Evolutionary conservation across 2,113 vertebrate genomes (phyloP).

Genomic region (Albula glossodonta): DNA sequence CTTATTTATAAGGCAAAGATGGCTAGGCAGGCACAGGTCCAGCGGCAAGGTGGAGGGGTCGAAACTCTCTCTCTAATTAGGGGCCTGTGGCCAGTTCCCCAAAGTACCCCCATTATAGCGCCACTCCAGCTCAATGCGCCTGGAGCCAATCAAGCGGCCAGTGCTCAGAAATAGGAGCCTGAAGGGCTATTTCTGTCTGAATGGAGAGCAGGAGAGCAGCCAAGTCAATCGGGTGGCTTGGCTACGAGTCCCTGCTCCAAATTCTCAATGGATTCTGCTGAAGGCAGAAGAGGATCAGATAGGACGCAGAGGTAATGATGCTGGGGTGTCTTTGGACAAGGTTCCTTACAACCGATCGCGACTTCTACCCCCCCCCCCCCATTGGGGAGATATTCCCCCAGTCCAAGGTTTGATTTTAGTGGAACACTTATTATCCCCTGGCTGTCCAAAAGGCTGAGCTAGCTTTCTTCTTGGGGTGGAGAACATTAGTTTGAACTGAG

Average conservation of each 20-base stretch:
- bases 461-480: not conserved
- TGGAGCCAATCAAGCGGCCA: not conserved
- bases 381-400: too few species aligned
- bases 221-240: not conserved
- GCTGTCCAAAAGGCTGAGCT: not conserved
- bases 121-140: not conserved
- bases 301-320: not conserved
- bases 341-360: not conserved
- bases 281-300: not conserved
- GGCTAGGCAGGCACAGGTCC: too few species aligned
- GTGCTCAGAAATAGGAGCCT: not conserved
- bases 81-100: not conserved
- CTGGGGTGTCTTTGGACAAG: not conserved
- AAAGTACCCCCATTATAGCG: not conserved
- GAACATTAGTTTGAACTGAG: not conserved
- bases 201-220: not conserved
- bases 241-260: not conserved
- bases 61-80: not conserved
- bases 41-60: too few species aligned
- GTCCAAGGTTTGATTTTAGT: not conserved
- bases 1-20: too few species aligned
- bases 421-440: not conserved
- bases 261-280: not conserved
- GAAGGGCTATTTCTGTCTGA: constrained; percentile 8
- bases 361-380: not conserved